A percentile compares a stretch with the other conserved stretches of the same genome.
Conservation (phyloP, 53 echinoderm and acorn worm genomes). For the Zoroaster sp. region DNA sequence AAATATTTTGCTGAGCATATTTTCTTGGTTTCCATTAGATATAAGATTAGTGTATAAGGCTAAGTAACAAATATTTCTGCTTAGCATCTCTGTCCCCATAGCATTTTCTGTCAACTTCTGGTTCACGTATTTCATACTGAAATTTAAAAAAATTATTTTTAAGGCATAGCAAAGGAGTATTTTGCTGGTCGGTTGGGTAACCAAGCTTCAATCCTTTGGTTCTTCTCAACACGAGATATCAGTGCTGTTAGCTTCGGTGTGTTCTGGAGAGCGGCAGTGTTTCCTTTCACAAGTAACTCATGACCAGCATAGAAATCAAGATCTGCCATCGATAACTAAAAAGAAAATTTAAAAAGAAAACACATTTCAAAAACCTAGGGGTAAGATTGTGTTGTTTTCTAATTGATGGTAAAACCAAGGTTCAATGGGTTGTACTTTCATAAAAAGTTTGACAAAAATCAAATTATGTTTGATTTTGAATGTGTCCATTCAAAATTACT, state of each 20-base stretch:
- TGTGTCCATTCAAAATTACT: too few species aligned
- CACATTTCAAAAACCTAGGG: neutral
- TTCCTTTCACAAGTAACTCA: neutral
- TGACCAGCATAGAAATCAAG: conserved; percentile 4
- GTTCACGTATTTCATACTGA: neutral
- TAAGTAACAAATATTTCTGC: too few species aligned
- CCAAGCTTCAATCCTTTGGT: conserved; percentile 13
- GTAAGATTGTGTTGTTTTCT: too few species aligned
- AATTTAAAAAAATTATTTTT: neutral
- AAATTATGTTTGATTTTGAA: too few species aligned
- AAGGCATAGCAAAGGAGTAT: neutral
- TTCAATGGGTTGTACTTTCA: too few species aligned
- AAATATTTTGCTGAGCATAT: too few species aligned
- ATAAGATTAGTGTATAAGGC: too few species aligned
- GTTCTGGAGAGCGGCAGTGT: neutral
- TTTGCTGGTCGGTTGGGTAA: conserved; percentile 20
- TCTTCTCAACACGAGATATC: neutral
- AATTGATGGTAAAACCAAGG: neutral
- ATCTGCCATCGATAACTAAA: conserved; percentile 33
- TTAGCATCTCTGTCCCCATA: too few species aligned
- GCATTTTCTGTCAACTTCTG: too few species aligned
- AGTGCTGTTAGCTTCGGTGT: conserved; percentile 32
- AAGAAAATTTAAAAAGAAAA: neutral
- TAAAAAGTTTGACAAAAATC: too few species aligned
- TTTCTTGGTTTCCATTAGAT: too few species aligned